phyloP scores from a whole-genome alignment of 2,888 invertebrate genomes.

The Aquatica leii region DNA sequence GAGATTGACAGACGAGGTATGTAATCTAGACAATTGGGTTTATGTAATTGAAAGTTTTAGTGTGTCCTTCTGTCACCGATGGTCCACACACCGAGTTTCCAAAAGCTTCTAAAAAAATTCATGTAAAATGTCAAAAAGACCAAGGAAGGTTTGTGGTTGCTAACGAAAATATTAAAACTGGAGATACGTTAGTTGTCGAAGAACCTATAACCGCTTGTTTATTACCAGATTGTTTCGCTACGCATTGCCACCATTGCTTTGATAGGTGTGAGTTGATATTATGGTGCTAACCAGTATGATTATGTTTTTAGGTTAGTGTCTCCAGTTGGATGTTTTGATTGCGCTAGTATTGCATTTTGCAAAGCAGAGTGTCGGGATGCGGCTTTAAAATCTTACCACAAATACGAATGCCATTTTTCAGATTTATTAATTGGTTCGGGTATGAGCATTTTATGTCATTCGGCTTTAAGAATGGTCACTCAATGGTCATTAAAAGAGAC shows the following conservation, averaged over 20 bases:
- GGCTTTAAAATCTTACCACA: conserved; percentile 74
- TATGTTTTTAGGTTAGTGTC: conserved; percentile 63
- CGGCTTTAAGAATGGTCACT: conserved; percentile 80
- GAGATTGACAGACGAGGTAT: conserved; percentile 37
- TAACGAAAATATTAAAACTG: conserved; percentile 67
- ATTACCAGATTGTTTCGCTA: conserved; percentile 75
- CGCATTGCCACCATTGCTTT: conserved; percentile 84
- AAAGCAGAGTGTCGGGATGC: conserved; percentile 69
- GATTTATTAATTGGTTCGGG: conserved; percentile 78
- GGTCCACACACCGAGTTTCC: conserved; percentile 55
- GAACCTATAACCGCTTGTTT: conserved; percentile 78
- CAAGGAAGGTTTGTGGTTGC: conserved; percentile 79
- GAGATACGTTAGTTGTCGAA: conserved; percentile 77
- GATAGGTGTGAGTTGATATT: conserved; percentile 68
- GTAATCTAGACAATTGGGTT: not conserved
- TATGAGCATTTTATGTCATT: conserved; percentile 80
- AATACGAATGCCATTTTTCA: conserved; percentile 77
- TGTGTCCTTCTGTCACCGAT: conserved; percentile 34
- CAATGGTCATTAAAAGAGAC: conserved; percentile 67
- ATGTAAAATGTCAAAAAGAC: conserved; percentile 66
- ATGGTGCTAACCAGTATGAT: too few relatives aligned
- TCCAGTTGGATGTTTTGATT: conserved; percentile 76
- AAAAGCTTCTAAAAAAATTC: conserved; percentile 68
- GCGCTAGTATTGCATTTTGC: conserved; percentile 82
- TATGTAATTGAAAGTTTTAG: conserved; percentile 16